These are phyloP conservation scores for Linnaemya vulpina DNA, from an alignment of 2,888 invertebrate species.

Conservation along the genomic window DNA sequence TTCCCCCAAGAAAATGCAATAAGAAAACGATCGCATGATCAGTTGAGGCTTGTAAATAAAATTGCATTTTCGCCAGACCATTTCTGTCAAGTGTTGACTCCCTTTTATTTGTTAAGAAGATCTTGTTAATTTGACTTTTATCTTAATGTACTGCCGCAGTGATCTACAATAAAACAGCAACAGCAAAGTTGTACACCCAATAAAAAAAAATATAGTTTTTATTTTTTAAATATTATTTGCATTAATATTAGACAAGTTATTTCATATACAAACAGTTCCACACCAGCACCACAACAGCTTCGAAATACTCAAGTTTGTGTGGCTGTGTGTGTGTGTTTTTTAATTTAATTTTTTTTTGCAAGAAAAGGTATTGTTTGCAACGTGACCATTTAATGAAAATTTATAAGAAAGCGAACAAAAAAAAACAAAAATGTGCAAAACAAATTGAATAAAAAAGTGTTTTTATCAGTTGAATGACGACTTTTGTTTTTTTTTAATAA, in stretches of 20 bases:
- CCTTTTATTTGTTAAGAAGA: too few relatives aligned
- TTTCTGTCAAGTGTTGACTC: too few relatives aligned
- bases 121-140: too few relatives aligned
- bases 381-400: slow-evolving; percentile 70
- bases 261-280: slow-evolving; percentile 30
- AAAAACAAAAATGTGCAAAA: slow-evolving; percentile 11
- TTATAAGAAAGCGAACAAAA: slow-evolving; percentile 25
- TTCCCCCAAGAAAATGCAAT: too few relatives aligned
- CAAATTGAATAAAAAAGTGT: slow-evolving; percentile 38
- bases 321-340: too few relatives aligned
- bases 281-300: slow-evolving; percentile 13
- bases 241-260: slow-evolving; percentile 49
- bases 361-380: slow-evolving; percentile 68
- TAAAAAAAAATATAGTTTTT: not conserved
- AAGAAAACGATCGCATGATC: too few relatives aligned
- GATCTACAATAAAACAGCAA: not conserved
- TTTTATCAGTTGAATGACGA: slow-evolving; percentile 58
- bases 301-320: slow-evolving; percentile 24
- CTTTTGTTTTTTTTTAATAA: slow-evolving; percentile 41
- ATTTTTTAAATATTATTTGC: slow-evolving; percentile 28
- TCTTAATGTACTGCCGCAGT: not conserved
- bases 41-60: too few relatives aligned
- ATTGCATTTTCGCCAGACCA: too few relatives aligned
- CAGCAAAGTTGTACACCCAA: slow-evolving; percentile 26
- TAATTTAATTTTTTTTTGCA: slow-evolving; percentile 45